Evolutionary conservation across 1,140 invertebrate genomes (phyloP), one percentile per base, ranked within the genome.

Genomic region (Penaeus chinensis): DNA sequence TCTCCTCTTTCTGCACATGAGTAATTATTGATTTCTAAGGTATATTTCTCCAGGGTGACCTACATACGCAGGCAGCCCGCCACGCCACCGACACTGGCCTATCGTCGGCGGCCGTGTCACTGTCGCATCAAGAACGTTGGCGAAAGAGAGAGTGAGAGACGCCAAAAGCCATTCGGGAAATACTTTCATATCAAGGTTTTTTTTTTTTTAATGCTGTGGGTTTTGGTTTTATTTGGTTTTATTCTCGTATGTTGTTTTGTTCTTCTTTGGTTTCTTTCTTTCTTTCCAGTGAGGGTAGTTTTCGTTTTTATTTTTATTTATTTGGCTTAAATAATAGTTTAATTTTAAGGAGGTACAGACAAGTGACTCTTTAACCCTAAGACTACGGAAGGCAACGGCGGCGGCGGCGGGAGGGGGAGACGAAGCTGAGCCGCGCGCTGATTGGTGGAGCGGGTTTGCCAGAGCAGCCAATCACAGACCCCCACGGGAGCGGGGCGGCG

Each of bases 281-380:
- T 22, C 37, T 42, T 42, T 8, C 7, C 37, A 42, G 37, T 37
- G 62, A 8, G 37, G 4, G 4, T 42, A 42, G 37, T 66, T 24
- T 22, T 66, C 65, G 20, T 66, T 24, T 24, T 84, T 61, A 61
- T 54, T 60, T 37, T 37, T n/a, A 2, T 32, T 47, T 24, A 61
- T 20, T 37, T 10, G 7, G 62, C 32, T 32, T 32, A 13, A 24
- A 32, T 87, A 85, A 79, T 80, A 85, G 63, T 77, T 85, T 85
- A 62, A 66, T 85, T 65, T 79, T 85, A 69, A 62, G 78, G 78
- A 42, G 27, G 71, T 69, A 60, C n/a, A 19, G 22, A 54, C 32
- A 47, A 78, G 86, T 88, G 86, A 83, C 61, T 78, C 86, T 88
- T 77, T 78, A 79, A 82, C 80, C 80, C 80, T 82, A 69, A 88